Conservation (phyloP, 2,113 vertebrate genomes). For the Micromys minutus region DNA sequence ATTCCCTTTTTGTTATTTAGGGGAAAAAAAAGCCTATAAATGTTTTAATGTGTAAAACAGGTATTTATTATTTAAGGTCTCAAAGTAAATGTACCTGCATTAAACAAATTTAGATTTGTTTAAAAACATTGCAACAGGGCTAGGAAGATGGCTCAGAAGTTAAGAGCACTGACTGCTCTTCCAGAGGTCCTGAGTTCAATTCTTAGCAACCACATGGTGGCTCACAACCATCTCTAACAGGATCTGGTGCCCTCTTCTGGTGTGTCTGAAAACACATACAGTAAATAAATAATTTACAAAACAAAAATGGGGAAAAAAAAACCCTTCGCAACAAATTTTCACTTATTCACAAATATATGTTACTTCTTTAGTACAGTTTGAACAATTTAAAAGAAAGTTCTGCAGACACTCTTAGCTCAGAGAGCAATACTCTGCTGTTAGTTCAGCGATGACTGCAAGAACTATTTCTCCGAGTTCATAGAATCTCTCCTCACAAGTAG, state of each 20-base stretch:
- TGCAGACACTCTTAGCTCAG: conserved; percentile 51
- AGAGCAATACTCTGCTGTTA: conserved; percentile 57
- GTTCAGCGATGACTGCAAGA: conserved; percentile 45
- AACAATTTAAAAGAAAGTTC: conserved; percentile 64
- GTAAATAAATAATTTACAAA: no score
- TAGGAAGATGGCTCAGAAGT: no score
- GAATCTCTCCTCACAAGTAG: conserved; percentile 35
- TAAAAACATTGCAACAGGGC: not conserved
- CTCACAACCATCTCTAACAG: no score
- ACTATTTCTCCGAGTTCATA: conserved; percentile 20
- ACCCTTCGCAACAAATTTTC: conserved; percentile 28
- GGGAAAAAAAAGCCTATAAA: conserved; percentile 63
- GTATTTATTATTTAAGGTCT: conserved; percentile 65
- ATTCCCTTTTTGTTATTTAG: conserved; percentile 65
- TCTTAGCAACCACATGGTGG: no score
- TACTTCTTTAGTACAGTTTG: conserved; percentile 53
- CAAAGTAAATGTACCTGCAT: conserved; percentile 64
- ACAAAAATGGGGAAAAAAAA: not conserved
- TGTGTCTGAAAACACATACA: no score
- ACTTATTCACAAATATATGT: conserved; percentile 65
- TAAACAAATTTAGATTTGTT: conserved; percentile 66
- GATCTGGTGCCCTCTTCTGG: no score
- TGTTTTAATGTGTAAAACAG: conserved; percentile 66
- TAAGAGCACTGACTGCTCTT: no score
- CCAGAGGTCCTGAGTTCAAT: no score